Percentiles rank a stretch among this genome's conserved stretches.
Conservation (phyloP, 2,888 invertebrate species). For the Gnatocerus cornutus region DNA sequence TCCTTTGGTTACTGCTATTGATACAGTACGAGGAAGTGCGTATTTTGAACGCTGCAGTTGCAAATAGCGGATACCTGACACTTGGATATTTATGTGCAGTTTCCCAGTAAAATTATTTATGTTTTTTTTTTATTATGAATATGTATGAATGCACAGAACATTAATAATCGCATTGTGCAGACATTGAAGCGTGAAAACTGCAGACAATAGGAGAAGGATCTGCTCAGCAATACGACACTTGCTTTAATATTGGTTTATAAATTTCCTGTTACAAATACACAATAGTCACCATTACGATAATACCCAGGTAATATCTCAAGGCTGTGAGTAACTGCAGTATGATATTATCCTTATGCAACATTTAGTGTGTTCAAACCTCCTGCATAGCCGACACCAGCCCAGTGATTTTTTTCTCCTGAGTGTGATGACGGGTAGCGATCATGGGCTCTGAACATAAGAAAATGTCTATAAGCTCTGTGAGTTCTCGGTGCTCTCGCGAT, state of each 20-base stretch:
- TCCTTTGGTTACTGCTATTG: not conserved
- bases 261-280: constrained; percentile 55
- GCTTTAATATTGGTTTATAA: constrained; percentile 48
- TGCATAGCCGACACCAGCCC: constrained; percentile 1
- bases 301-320: constrained; percentile 58
- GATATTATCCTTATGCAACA: constrained; percentile 56
- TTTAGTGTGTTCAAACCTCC: constrained; percentile 53
- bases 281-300: constrained; percentile 57
- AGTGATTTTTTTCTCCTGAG: constrained; percentile 27
- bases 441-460: constrained; percentile 44
- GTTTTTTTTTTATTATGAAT: constrained; percentile 20
- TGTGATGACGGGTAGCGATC: constrained; percentile 16
- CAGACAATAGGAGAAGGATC: constrained; percentile 39
- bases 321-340: constrained; percentile 56
- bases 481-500: constrained; percentile 46
- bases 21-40: constrained; percentile 7
- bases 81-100: not conserved
- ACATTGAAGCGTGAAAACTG: constrained; percentile 36
- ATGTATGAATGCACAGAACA: constrained; percentile 26
- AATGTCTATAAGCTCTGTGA: constrained; percentile 35
- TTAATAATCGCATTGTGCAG: constrained; percentile 34
- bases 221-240: constrained; percentile 38
- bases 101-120: constrained; percentile 29
- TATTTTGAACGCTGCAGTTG: constrained; percentile 10
- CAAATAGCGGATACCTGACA: constrained; percentile 12